These are phyloP conservation scores for Peromyscus attwateri DNA, from an alignment of 2,797 vertebrate species.

Conservation along the genomic window DNA sequence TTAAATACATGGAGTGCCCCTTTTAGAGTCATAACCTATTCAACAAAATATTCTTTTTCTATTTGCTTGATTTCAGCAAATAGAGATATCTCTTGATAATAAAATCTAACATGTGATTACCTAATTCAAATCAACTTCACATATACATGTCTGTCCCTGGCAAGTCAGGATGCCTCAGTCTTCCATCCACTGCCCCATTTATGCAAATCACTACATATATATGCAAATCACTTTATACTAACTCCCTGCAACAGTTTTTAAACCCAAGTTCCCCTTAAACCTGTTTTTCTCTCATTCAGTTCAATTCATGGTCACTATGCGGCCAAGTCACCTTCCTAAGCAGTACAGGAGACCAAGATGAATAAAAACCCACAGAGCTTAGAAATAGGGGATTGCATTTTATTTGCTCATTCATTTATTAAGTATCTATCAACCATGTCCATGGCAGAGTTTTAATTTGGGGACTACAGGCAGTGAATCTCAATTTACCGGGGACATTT, in stretches of 20 bases:
- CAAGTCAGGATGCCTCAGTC: neutral
- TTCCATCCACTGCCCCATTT: neutral
- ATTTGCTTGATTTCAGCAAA: constrained; percentile 34
- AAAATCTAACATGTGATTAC: constrained; percentile 16
- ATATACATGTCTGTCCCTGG: neutral
- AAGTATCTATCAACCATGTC: neutral
- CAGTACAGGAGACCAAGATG: neutral
- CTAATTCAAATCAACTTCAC: constrained; percentile 35
- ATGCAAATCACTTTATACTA: neutral
- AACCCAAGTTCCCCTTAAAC: neutral
- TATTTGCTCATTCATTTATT: constrained; percentile 5
- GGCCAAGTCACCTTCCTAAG: neutral
- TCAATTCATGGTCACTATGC: neutral
- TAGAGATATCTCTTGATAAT: constrained; percentile 27
- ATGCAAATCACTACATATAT: neutral
- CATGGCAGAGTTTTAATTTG: neutral
- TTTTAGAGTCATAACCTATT: constrained; percentile 48
- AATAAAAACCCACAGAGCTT: neutral
- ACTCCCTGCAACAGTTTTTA: neutral
- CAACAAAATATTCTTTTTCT: constrained; percentile 9
- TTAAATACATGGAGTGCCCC: neutral
- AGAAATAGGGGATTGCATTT: neutral
- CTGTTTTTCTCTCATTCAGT: neutral
- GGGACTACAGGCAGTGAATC: neutral
- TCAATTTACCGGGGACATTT: neutral